A percentile compares a stretch with the other conserved stretches of the same genome.
Evolutionary conservation across 2,113 vertebrate genomes (phyloP).

Genomic region (Mus pahari): DNA sequence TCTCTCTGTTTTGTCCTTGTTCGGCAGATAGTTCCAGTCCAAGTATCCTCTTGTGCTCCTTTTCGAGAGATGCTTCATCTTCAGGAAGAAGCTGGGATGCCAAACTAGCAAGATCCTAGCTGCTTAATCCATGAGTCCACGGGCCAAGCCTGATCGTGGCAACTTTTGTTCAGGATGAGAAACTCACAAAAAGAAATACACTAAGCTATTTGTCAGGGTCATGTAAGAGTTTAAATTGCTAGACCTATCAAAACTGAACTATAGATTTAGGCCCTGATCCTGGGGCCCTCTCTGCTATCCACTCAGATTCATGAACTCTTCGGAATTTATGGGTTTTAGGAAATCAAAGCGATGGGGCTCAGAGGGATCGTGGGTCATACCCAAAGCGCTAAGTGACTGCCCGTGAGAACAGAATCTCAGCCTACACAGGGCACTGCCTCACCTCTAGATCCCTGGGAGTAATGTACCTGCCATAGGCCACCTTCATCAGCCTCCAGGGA

Average conservation of each 20-base stretch:
- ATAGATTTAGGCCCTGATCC: not conserved
- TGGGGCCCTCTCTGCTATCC: not conserved
- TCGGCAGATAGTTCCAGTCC: not conserved
- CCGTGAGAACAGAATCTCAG: not conserved
- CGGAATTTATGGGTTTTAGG: not conserved
- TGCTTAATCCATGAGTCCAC: not conserved
- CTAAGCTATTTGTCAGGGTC: not conserved
- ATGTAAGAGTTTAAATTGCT: no score
- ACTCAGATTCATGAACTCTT: not conserved
- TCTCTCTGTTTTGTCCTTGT: not conserved
- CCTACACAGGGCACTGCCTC: rapidly evolving
- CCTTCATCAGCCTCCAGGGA: not conserved
- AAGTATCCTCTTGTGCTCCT: not conserved
- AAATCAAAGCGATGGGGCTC: not conserved
- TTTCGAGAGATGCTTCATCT: not conserved
- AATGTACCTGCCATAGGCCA: not conserved
- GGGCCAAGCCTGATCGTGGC: no score
- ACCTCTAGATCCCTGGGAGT: not conserved
- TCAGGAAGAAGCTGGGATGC: not conserved
- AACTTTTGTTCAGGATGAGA: not conserved
- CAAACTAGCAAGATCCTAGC: not conserved
- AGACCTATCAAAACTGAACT: not conserved
- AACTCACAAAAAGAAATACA: not conserved
- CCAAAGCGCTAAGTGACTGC: not conserved
- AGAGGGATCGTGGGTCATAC: not conserved